Conservation (phyloP, 2,888 invertebrate species). For the Callyntrura sp. region DNA sequence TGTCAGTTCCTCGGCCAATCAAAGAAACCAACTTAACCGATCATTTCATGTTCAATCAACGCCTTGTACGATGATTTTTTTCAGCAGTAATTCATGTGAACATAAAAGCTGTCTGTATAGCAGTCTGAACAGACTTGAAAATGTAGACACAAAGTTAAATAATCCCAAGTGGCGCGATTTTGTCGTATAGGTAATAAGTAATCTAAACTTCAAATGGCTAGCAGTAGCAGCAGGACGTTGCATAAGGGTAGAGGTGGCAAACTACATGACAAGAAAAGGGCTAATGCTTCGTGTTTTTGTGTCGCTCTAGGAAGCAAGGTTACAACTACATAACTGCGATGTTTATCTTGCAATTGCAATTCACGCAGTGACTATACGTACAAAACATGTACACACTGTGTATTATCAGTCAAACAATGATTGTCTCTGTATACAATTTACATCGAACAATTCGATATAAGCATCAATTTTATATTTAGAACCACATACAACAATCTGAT, state of each 20-base stretch:
- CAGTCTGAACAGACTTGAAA: neutral
- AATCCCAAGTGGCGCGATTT: neutral
- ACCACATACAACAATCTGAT: neutral
- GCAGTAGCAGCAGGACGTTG: neutral
- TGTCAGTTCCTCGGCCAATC: conserved; percentile 50
- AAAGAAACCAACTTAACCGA: conserved; percentile 1
- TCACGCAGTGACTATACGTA: neutral
- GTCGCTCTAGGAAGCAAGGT: conserved; percentile 26
- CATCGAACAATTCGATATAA: neutral
- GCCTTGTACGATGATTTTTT: conserved; percentile 38
- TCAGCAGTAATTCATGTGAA: conserved; percentile 21
- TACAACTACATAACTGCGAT: neutral
- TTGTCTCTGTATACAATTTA: neutral
- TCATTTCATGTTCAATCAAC: conserved; percentile 62
- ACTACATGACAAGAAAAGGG: conserved; percentile 21
- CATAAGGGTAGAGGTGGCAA: neutral
- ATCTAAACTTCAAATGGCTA: neutral
- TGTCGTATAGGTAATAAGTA: neutral
- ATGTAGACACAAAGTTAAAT: conserved; percentile 23
- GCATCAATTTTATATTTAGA: too few relatives aligned
- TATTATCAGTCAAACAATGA: neutral
- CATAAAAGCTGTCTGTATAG: neutral
- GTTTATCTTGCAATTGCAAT: neutral
- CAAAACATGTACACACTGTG: neutral
- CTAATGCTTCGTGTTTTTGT: conserved; percentile 6